phyloP scores from a whole-genome alignment of 1,140 invertebrate species.

The Rhagoletis pomonella region DNA sequence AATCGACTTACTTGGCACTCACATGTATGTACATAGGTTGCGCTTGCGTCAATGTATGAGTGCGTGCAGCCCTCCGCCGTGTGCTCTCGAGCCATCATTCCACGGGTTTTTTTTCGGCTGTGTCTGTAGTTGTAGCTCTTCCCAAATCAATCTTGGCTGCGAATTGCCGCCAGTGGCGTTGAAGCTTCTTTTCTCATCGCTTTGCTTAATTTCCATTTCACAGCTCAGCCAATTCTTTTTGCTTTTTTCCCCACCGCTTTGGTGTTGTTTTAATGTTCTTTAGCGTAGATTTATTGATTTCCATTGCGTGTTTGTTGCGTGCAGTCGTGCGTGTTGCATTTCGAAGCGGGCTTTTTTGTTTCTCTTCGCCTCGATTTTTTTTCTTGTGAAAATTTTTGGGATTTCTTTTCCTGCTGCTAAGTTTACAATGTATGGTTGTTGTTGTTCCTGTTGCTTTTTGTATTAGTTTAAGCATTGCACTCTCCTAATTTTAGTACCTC shows the following conservation, averaged over 20 bases:
- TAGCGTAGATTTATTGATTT: slow-evolving; percentile 35
- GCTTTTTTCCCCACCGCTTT: not conserved
- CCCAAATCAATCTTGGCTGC: not conserved
- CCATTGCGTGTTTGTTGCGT: not conserved
- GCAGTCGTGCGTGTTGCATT: slow-evolving; percentile 49
- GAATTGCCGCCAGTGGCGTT: not conserved
- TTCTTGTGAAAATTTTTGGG: not conserved
- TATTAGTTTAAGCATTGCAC: slow-evolving; percentile 34
- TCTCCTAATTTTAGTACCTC: slow-evolving; percentile 46
- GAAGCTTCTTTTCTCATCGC: not conserved
- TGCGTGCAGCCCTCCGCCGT: not conserved
- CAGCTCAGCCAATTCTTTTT: not conserved
- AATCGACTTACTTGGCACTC: no score
- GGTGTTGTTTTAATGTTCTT: slow-evolving; percentile 44
- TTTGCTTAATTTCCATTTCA: not conserved
- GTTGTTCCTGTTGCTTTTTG: slow-evolving; percentile 30
- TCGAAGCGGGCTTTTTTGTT: not conserved
- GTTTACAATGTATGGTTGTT: not conserved
- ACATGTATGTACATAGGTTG: no score
- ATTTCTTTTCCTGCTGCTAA: no score
- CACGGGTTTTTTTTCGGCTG: no score
- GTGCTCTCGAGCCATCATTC: not conserved
- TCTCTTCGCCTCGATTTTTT: not conserved
- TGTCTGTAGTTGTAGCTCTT: not conserved
- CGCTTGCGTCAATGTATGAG: not conserved